Conservation (phyloP, 2,888 invertebrate genomes). For the Opisthograptis luteolata region DNA sequence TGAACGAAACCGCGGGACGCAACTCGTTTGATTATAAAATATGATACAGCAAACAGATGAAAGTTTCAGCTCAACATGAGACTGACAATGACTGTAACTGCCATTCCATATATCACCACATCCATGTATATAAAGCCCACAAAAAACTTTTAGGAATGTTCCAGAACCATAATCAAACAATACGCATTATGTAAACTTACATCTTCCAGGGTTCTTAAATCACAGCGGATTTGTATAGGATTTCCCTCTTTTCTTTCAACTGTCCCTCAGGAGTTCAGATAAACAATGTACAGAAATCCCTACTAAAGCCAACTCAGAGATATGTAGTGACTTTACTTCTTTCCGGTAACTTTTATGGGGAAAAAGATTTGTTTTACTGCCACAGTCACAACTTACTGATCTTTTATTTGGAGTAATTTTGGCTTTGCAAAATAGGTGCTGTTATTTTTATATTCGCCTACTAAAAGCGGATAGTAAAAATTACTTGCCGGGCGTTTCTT, state of each 20-base stretch:
- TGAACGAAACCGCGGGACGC: too few relatives aligned
- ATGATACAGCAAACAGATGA: too few relatives aligned
- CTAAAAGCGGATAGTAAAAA: too few relatives aligned
- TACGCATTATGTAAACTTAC: slow-evolving; percentile 4
- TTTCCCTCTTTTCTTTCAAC: slow-evolving; percentile 54
- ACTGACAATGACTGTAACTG: too few relatives aligned
- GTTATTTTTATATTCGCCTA: too few relatives aligned
- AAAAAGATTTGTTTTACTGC: slow-evolving; percentile 49
- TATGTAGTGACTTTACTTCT: slow-evolving; percentile 53
- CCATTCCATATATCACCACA: too few relatives aligned
- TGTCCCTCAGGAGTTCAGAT: slow-evolving; percentile 64
- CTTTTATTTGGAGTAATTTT: slow-evolving; percentile 18
- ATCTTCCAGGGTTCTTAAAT: slow-evolving; percentile 38
- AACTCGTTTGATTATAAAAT: too few relatives aligned
- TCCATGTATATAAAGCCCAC: too few relatives aligned
- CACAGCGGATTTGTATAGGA: slow-evolving; percentile 47
- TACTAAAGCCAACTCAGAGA: slow-evolving; percentile 48
- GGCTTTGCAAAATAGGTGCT: background rate
- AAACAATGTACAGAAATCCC: slow-evolving; percentile 63
- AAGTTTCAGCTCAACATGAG: too few relatives aligned
- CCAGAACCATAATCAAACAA: too few relatives aligned
- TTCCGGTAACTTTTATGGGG: slow-evolving; percentile 51
- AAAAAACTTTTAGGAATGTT: too few relatives aligned
- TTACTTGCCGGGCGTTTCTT: too few relatives aligned
- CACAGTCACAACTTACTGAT: slow-evolving; percentile 22